Percentiles rank a stretch among this genome's conserved stretches.
Evolutionary conservation across 2,888 invertebrate genomes (phyloP).

Genomic region (Catocala fraxini): DNA sequence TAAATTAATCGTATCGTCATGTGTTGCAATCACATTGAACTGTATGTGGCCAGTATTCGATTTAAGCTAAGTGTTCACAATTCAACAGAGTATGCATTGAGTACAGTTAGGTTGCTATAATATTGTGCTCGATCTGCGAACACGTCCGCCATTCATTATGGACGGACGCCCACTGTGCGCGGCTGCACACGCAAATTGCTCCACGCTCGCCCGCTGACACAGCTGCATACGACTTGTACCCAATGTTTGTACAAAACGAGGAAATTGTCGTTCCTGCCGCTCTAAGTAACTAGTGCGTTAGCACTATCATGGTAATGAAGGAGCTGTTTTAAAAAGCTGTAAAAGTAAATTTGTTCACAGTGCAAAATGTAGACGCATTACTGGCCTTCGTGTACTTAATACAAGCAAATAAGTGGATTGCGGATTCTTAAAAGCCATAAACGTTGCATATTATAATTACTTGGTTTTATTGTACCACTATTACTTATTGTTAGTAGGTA

Average conservation of each 20-base stretch:
- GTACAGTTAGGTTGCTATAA: conserved; percentile 57
- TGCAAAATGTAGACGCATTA: background rate
- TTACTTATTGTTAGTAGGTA: no score
- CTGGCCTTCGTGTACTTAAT: background rate
- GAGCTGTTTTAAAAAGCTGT: conserved; percentile 43
- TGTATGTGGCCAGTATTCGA: conserved; percentile 55
- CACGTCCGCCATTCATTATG: conserved; percentile 76
- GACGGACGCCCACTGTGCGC: conserved; percentile 80
- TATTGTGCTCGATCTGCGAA: conserved; percentile 68
- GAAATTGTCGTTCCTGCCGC: conserved; percentile 61
- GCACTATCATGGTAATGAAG: conserved; percentile 57
- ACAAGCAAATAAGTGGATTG: conserved; percentile 9
- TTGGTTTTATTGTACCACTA: background rate
- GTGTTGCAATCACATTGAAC: conserved; percentile 40
- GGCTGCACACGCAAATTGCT: conserved; percentile 82
- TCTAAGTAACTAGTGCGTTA: conserved; percentile 63
- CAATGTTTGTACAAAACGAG: conserved; percentile 69
- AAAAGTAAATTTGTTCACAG: conserved; percentile 28
- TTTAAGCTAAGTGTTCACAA: conserved; percentile 60
- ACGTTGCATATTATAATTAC: background rate
- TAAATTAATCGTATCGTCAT: conserved; percentile 35
- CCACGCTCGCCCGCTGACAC: conserved; percentile 74
- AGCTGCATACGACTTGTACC: conserved; percentile 65
- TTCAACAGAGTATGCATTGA: conserved; percentile 49
- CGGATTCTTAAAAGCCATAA: conserved; percentile 2